A percentile compares a stretch with the other conserved stretches of the same genome.
Evolutionary conservation across 1,140 invertebrate genomes (phyloP).

Genomic region (Cydia fagiglandana): DNA sequence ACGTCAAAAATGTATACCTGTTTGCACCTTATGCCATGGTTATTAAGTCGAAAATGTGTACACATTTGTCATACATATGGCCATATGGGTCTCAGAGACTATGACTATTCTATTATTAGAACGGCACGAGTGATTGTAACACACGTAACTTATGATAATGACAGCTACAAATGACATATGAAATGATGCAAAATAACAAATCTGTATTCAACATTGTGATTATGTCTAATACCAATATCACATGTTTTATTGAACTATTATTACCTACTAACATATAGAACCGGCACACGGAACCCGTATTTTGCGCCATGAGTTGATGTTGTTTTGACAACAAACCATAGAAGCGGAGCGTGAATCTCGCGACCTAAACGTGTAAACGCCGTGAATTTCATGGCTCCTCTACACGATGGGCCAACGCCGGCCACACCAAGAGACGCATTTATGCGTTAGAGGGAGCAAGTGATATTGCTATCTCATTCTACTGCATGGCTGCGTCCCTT

Average conservation of each 20-base stretch:
- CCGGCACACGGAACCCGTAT: no score
- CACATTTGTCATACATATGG: not conserved
- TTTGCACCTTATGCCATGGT: constrained; percentile 8
- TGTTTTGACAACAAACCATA: no score
- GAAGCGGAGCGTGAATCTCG: no score
- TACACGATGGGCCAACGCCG: no score
- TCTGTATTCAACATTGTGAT: not conserved
- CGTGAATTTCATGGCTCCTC: no score
- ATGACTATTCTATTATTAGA: constrained; percentile 3
- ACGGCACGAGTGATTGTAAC: not conserved
- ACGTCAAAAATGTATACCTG: not conserved
- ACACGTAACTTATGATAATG: not conserved
- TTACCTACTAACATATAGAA: no score
- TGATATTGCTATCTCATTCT: no score
- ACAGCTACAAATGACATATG: constrained; percentile 10
- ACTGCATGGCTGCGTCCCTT: no score
- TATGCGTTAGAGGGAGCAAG: no score
- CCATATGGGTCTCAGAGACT: not conserved
- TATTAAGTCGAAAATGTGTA: not conserved
- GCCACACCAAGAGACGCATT: no score
- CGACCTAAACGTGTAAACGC: no score
- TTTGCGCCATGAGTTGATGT: no score
- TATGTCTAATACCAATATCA: not conserved
- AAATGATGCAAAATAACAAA: constrained; percentile 17
- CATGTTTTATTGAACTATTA: not conserved